These are phyloP conservation scores for Phrynosoma platyrhinos DNA, from an alignment of 2,113 vertebrate genomes.

Conservation along the genomic window DNA sequence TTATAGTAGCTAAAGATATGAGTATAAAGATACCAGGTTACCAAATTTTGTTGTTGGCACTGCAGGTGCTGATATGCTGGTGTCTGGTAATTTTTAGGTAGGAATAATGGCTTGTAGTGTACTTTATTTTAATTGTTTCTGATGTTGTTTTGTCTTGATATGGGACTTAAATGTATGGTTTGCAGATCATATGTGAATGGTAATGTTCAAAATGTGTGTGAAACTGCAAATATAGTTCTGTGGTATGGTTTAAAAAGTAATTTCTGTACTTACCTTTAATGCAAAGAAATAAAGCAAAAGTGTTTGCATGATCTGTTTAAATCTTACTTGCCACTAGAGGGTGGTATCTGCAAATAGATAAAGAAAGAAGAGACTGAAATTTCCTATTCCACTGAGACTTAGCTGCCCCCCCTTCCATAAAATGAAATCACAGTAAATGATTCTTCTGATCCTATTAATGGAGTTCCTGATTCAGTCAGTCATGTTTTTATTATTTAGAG, in stretches of 20 bases:
- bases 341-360: constrained; percentile 69
- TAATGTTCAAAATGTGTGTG: neutral
- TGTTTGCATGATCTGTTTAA: constrained; percentile 19
- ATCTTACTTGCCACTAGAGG: constrained; percentile 72
- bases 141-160: neutral
- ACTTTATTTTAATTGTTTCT: neutral
- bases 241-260: neutral
- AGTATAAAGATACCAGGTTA: too few species aligned
- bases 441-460: constrained; percentile 32
- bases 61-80: neutral
- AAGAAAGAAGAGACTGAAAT: constrained; percentile 12
- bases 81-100: neutral
- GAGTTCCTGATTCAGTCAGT: neutral
- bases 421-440: constrained; percentile 25
- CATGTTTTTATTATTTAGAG: neutral
- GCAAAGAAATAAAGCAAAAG: neutral
- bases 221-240: neutral
- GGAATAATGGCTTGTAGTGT: neutral
- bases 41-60: neutral
- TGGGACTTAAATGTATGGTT: neutral
- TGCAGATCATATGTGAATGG: neutral
- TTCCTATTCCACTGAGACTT: neutral
- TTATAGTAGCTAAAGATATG: too few species aligned
- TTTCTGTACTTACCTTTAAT: neutral
- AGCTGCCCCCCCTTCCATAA: constrained; percentile 12